These are phyloP conservation scores for Arctia plantaginis DNA, from an alignment of 2,888 invertebrate genomes.

Conservation along the genomic window DNA sequence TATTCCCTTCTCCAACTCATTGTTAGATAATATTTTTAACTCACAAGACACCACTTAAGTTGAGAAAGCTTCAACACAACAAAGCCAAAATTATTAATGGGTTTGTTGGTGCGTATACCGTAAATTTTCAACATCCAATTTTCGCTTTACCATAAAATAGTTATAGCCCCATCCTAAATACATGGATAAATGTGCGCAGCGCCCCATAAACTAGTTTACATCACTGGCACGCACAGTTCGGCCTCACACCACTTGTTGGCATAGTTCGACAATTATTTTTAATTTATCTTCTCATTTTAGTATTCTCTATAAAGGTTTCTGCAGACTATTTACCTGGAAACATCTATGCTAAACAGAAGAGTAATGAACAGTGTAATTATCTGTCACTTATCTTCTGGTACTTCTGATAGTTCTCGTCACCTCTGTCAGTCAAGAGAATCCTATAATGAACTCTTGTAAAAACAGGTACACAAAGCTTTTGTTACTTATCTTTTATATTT, in stretches of 20 bases:
- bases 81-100: background rate
- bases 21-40: background rate
- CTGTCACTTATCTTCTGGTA: background rate
- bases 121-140: slow-evolving; percentile 2
- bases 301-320: background rate
- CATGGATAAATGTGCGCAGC: slow-evolving; percentile 5
- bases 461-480: too few species aligned
- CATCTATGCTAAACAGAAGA: background rate
- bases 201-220: slow-evolving; percentile 1
- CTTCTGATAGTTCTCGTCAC: background rate
- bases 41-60: background rate
- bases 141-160: slow-evolving; percentile 10
- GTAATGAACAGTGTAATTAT: background rate
- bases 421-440: background rate
- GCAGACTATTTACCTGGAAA: background rate
- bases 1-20: too few species aligned
- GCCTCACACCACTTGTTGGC: slow-evolving; percentile 10
- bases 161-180: slow-evolving; percentile 1
- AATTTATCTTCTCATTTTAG: background rate
- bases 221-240: background rate
- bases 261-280: background rate
- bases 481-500: background rate
- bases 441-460: too few species aligned
- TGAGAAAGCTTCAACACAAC: background rate
- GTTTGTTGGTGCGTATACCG: background rate